Percentiles rank a stretch among this genome's conserved stretches.
Conservation (phyloP, 2,113 vertebrate species). For the Etheostoma cragini region DNA sequence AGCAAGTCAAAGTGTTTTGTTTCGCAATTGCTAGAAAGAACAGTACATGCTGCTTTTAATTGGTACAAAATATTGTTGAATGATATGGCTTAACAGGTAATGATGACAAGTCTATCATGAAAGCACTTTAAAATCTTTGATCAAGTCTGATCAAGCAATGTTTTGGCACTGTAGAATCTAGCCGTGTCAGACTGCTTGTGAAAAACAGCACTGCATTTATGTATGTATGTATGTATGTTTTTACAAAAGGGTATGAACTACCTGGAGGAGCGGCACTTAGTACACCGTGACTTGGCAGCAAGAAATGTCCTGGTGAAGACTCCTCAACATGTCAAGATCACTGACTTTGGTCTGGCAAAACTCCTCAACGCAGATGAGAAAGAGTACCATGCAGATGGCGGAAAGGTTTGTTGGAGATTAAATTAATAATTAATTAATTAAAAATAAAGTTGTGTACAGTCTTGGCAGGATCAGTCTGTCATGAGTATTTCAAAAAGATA, state of each 20-base stretch:
- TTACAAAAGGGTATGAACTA: conserved; percentile 95
- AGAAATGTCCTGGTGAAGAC: conserved; percentile 97
- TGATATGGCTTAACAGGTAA: not conserved
- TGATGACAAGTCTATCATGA: not conserved
- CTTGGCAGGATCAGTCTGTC: not conserved
- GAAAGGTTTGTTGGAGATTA: conserved; percentile 85
- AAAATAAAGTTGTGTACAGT: not conserved
- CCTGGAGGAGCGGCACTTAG: conserved; percentile 94
- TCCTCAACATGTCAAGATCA: conserved; percentile 97
- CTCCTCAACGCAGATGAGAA: conserved; percentile 95
- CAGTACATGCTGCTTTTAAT: conserved; percentile 3
- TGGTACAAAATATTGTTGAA: not conserved
- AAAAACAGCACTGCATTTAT: not conserved
- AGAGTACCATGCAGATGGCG: conserved; percentile 96
- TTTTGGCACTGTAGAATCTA: not conserved
- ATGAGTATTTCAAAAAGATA: not conserved
- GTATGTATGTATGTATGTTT: not conserved
- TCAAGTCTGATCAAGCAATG: not conserved
- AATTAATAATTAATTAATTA: not conserved
- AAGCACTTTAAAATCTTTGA: conserved; percentile 1
- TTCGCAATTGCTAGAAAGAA: not conserved
- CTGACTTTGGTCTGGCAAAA: conserved; percentile 96
- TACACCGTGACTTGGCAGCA: conserved; percentile 96
- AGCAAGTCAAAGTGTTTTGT: not conserved
- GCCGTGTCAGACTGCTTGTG: not conserved